Base-by-base conservation (phyloP, 2,113 vertebrate genomes). In the Parus major region DNA sequence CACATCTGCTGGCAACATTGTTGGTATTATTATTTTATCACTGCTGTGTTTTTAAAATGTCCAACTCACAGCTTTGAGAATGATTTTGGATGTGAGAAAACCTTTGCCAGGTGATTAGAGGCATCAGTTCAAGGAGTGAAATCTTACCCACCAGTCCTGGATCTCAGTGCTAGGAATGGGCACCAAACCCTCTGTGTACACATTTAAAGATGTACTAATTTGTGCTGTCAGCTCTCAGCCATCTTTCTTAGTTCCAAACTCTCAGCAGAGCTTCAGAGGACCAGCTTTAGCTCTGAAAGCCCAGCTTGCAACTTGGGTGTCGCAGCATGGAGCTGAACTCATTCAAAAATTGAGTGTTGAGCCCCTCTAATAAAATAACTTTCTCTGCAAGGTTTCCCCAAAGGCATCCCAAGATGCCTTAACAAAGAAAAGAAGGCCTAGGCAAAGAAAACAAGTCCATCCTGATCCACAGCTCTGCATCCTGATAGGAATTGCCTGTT, bases 11-110 rank as follows among this genome's bases (percentile, higher is more conserved):
- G 71, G 56, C 0, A 1, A 55, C 41, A 53, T 29, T 49, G 88
- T 46, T 88, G 71, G 64, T 47, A 29, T 71, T 94, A 72, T 49
- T 79, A 71, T 88, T 91, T 82, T 88, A 90, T 80, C 85, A 70
- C 41, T 6, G 41, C 60, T 56, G 5, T 52, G 36, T 46, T 85
- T 72, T 70, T 73, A 6, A 56, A 64, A 28, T 23, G 23, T 68
- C 64, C 68, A 83, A 10, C 44, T 16, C 47, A 50, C 44, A 75
- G 24, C 16, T 86, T 44, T 77, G 79, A 60, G 72, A 66, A 64
- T n/a, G 23, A 55, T 53, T 92, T 55, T 59, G 72, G 47, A 53
- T 29, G 39, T 25, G 59, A 90, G 71, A 49, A 83, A 73, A 49
- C 28, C 24, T 66, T 80, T 81, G 35, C 63, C 81, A 41, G 20